Conservation (phyloP, 2,797 vertebrate genomes). For the Channa striata region DNA sequence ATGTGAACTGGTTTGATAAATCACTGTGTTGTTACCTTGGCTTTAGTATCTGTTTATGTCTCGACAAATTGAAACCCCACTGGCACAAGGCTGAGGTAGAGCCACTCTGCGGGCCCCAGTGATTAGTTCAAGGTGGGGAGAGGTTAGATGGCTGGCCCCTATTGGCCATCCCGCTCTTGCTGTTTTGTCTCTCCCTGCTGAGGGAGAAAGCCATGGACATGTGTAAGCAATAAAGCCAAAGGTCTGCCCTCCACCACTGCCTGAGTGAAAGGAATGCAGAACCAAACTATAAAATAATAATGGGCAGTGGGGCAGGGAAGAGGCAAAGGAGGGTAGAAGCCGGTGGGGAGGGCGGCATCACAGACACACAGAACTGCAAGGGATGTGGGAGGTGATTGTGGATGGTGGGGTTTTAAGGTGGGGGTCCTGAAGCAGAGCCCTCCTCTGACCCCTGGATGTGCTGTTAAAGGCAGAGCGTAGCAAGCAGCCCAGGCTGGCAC, state of each 20-base stretch:
- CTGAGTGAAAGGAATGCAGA: conserved; percentile 98
- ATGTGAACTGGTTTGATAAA: conserved; percentile 99
- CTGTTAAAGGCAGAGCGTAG: conserved; percentile 86
- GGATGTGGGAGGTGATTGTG: conserved; percentile 59
- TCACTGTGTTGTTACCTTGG: conserved; percentile 93
- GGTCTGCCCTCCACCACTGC: conserved; percentile 93
- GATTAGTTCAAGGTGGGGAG: conserved; percentile 99
- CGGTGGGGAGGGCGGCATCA: conserved; percentile 78
- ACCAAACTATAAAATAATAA: conserved; percentile 99
- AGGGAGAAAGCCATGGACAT: conserved; percentile 96
- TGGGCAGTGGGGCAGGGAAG: conserved; percentile 88
- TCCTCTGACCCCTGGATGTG: conserved; percentile 85
- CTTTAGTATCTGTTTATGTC: conserved; percentile 99
- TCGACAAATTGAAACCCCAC: conserved; percentile 99
- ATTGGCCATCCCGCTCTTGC: conserved; percentile 88
- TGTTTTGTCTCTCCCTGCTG: conserved; percentile 98
- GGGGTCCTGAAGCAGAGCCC: conserved; percentile 84
- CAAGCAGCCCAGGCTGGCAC: conserved; percentile 86
- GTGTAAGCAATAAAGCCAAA: conserved; percentile 99
- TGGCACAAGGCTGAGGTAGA: conserved; percentile 88
- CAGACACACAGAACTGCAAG: conserved; percentile 88
- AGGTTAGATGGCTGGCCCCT: conserved; percentile 91
- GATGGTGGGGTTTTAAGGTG: conserved; percentile 67
- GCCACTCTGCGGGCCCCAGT: conserved; percentile 88
- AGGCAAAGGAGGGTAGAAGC: conserved; percentile 81